phyloP scores from a whole-genome alignment of 1,140 invertebrate genomes.

The Acarapis woodi region DNA sequence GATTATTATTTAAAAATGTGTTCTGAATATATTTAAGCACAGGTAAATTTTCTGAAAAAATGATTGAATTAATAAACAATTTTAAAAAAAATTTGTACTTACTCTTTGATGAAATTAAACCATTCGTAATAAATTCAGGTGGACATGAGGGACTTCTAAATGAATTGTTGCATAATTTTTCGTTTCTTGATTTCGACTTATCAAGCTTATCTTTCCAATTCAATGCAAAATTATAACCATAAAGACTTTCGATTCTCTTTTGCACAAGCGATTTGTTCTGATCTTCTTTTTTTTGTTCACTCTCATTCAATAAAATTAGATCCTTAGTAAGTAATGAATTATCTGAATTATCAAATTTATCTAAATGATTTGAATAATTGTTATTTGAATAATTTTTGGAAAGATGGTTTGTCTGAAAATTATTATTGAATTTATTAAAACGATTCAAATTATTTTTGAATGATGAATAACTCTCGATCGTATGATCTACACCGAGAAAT shows the following conservation, averaged over 20 bases:
- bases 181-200: not conserved
- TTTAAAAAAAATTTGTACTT: no score
- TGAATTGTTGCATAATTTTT: not conserved
- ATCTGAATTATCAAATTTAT: not conserved
- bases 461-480: no score
- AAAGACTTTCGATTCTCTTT: constrained; percentile 51
- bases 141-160: constrained; percentile 11
- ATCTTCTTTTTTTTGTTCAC: not conserved
- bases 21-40: no score
- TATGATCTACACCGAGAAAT: not conserved
- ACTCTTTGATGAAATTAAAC: no score
- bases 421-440: no score
- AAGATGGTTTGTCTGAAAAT: no score
- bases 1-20: no score
- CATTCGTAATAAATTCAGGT: not conserved
- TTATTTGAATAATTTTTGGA: no score
- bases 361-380: not conserved
- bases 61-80: no score
- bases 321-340: not conserved
- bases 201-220: constrained; percentile 9
- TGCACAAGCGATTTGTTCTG: constrained; percentile 39
- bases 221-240: constrained; percentile 25
- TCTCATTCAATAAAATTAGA: not conserved
- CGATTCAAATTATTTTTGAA: no score
- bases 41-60: no score